phyloP scores from a whole-genome alignment of 2,113 vertebrate genomes.

The Empidonax traillii region DNA sequence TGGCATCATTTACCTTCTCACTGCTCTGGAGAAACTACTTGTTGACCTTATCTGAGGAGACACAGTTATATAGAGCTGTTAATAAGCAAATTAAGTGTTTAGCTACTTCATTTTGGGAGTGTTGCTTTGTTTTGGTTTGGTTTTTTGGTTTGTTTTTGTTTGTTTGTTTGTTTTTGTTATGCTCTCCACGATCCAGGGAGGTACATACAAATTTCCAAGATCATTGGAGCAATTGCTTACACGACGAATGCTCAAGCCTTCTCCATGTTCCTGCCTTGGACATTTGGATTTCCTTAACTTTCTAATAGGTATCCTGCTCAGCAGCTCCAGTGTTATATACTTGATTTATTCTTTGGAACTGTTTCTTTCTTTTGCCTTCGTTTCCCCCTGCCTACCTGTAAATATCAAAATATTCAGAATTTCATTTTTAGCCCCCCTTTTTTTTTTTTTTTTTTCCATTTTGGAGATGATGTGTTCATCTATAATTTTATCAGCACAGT shows the following conservation, averaged over 20 bases:
- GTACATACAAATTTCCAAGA: background rate
- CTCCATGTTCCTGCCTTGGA: background rate
- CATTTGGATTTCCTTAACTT: background rate
- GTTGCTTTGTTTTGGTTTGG: background rate
- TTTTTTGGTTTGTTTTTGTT: background rate
- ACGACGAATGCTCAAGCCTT: background rate
- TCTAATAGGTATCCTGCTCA: background rate
- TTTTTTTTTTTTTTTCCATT: background rate
- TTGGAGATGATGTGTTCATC: background rate
- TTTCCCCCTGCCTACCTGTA: background rate
- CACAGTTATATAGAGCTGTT: background rate
- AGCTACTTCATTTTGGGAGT: background rate
- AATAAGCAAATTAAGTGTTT: background rate
- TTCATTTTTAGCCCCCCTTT: background rate
- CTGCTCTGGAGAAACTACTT: background rate
- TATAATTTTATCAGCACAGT: background rate
- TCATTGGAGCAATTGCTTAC: rapidly evolving
- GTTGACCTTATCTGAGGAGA: background rate
- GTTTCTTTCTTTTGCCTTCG: background rate
- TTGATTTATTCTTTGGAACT: background rate
- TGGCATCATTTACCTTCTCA: background rate
- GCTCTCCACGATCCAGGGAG: background rate
- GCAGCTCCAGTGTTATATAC: background rate
- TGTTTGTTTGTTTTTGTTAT: background rate
- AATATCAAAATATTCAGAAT: background rate